A percentile compares a stretch with the other conserved stretches of the same genome.
These are phyloP conservation scores for Carcharodon carcharias DNA, from an alignment of 2,797 vertebrate species.

Conservation along the genomic window DNA sequence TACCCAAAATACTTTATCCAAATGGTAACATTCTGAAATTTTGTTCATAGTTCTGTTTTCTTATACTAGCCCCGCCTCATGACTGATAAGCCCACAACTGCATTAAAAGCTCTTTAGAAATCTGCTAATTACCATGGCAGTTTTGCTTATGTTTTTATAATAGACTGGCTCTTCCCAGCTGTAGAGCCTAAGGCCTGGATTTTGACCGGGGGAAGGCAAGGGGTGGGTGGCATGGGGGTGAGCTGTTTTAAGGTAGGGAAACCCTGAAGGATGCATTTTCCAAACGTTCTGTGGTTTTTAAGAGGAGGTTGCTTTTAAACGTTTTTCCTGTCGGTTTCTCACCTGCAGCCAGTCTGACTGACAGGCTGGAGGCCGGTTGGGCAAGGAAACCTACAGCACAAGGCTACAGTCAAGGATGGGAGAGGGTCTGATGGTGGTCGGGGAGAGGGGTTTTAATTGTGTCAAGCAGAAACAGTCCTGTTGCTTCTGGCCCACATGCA, in stretches of 20 bases:
- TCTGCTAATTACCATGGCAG: not conserved
- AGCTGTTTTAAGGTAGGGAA: not conserved
- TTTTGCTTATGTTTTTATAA: not conserved
- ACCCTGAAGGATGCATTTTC: not conserved
- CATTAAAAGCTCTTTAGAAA: not conserved
- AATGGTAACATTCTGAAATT: not conserved
- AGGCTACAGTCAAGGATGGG: not conserved
- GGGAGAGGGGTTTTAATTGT: not conserved
- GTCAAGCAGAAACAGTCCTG: not conserved
- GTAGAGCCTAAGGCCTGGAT: not conserved
- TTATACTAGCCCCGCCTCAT: not conserved
- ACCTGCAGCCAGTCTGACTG: not conserved
- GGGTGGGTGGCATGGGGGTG: not conserved
- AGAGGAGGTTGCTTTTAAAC: not conserved
- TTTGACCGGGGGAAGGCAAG: not conserved
- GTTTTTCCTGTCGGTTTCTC: not conserved
- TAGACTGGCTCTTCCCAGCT: not conserved
- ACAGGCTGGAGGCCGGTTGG: too few relatives aligned
- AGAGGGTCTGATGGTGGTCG: not conserved
- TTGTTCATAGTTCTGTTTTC: not conserved
- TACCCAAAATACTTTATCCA: not conserved
- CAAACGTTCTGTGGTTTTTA: not conserved
- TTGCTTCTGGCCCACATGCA: not conserved
- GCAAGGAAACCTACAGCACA: not conserved
- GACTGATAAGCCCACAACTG: not conserved